These are phyloP conservation scores for Rhagium mordax DNA, from an alignment of 2,888 invertebrate species.

Conservation along the genomic window DNA sequence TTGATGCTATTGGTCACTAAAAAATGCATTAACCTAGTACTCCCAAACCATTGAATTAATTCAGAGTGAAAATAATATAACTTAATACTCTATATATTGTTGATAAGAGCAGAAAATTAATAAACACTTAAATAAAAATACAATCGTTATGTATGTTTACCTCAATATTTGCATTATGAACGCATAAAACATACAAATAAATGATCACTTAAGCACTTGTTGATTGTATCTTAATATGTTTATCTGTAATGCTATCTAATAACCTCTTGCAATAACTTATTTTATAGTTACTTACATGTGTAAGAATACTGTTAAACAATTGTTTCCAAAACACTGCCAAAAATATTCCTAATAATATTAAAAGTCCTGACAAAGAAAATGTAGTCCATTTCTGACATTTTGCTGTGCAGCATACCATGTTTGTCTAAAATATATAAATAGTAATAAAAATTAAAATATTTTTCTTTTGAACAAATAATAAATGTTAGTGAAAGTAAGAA, in stretches of 20 bases:
- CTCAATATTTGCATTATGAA: too few relatives aligned
- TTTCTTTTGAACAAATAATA: not conserved
- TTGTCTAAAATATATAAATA: slow-evolving; percentile 30
- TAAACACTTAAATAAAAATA: too few relatives aligned
- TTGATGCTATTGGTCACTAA: too few relatives aligned
- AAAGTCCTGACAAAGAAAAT: slow-evolving; percentile 47
- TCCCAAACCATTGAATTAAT: not conserved
- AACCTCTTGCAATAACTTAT: too few relatives aligned
- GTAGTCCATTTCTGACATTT: slow-evolving; percentile 58
- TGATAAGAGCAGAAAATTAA: too few relatives aligned
- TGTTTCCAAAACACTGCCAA: slow-evolving; percentile 47
- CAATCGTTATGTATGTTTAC: not conserved
- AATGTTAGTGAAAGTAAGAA: not conserved
- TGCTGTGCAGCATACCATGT: slow-evolving; percentile 52
- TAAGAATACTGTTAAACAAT: slow-evolving; percentile 45
- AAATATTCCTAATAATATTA: slow-evolving; percentile 55
- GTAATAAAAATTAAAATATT: not conserved
- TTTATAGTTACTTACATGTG: slow-evolving; percentile 53
- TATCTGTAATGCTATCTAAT: too few relatives aligned
- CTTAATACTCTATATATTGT: too few relatives aligned
- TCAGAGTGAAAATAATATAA: not conserved
- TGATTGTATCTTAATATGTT: too few relatives aligned
- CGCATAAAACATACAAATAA: too few relatives aligned
- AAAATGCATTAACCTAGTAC: too few relatives aligned
- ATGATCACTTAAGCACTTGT: too few relatives aligned